A percentile compares a stretch with the other conserved stretches of the same genome.
phyloP scores from a whole-genome alignment of 1,140 invertebrate genomes.

The Drosophila nikananu region DNA sequence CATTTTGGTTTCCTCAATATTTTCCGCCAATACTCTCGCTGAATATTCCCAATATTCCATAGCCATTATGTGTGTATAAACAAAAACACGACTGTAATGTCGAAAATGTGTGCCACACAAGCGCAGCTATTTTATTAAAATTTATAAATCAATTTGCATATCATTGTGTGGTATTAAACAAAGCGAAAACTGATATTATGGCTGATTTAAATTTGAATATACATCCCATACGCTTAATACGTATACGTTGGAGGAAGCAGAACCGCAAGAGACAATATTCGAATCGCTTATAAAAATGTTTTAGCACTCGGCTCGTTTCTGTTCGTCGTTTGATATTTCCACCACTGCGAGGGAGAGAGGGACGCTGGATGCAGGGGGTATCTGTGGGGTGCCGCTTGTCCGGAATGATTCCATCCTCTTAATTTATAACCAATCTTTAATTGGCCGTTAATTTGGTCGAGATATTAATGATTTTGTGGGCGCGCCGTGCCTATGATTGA shows the following conservation, averaged over 20 bases:
- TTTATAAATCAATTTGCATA: slow-evolving; percentile 72
- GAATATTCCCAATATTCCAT: slow-evolving; percentile 23
- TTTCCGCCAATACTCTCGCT: neutral
- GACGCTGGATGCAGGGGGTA: neutral
- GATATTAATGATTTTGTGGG: slow-evolving; percentile 52
- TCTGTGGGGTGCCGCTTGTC: neutral
- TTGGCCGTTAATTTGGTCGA: slow-evolving; percentile 53
- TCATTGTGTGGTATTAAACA: slow-evolving; percentile 42
- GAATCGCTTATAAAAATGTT: slow-evolving; percentile 63
- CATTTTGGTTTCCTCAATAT: slow-evolving; percentile 36
- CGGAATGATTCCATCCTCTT: slow-evolving; percentile 33
- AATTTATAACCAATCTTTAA: slow-evolving; percentile 45
- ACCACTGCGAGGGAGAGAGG: neutral
- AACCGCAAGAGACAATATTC: slow-evolving; percentile 63
- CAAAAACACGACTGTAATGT: slow-evolving; percentile 14
- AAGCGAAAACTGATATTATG: slow-evolving; percentile 57
- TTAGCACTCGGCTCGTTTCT: slow-evolving; percentile 31
- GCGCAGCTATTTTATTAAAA: slow-evolving; percentile 33
- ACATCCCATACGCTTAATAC: neutral
- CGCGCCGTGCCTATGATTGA: slow-evolving; percentile 49
- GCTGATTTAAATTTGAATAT: slow-evolving; percentile 67
- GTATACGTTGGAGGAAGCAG: slow-evolving; percentile 28
- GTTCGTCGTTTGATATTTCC: slow-evolving; percentile 18
- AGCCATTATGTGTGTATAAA: slow-evolving; percentile 13
- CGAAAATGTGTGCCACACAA: slow-evolving; percentile 36